These are phyloP conservation scores for Paraplagusia blochii DNA, from an alignment of 2,113 vertebrate genomes.

Conservation along the genomic window DNA sequence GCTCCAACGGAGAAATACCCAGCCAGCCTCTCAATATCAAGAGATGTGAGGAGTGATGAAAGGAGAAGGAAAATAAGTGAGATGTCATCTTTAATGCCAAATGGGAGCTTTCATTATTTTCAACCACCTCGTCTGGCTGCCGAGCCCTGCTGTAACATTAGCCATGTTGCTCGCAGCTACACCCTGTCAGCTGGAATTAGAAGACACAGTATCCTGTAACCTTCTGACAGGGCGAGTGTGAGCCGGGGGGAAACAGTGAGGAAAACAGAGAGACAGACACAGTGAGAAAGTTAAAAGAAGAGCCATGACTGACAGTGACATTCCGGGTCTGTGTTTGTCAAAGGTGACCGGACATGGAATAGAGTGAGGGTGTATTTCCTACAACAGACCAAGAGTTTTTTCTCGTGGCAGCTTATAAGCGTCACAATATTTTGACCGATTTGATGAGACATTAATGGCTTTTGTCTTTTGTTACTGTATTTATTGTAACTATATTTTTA, in stretches of 20 bases:
- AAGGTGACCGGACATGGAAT: conserved; percentile 32
- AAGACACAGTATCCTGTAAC: conserved; percentile 58
- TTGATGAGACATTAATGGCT: too few species aligned
- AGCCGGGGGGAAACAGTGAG: conserved; percentile 29
- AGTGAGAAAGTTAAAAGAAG: conserved; percentile 43
- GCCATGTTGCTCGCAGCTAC: conserved; percentile 61
- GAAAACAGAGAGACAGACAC: conserved; percentile 22
- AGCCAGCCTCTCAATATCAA: conserved; percentile 39
- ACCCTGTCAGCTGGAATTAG: conserved; percentile 69
- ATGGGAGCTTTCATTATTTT: conserved; percentile 41
- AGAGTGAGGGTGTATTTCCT: conserved; percentile 46
- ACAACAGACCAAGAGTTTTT: conserved; percentile 56
- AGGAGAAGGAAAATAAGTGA: conserved; percentile 64
- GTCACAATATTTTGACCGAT: too few species aligned
- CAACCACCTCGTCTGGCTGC: conserved; percentile 34
- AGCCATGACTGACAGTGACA: conserved; percentile 45
- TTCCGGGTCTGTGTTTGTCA: conserved; percentile 35
- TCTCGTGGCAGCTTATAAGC: too few species aligned
- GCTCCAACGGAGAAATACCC: conserved; percentile 23
- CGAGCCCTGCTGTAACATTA: conserved; percentile 63
- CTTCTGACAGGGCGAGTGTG: conserved; percentile 31
- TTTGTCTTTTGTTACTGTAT: too few species aligned
- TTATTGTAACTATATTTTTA: too few species aligned
- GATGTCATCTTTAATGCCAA: conserved; percentile 69
- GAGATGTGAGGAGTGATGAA: conserved; percentile 56